Percentiles rank a stretch among this genome's conserved stretches.
phyloP scores from a whole-genome alignment of 2,888 invertebrate species.

The Yponomeuta evonymella region DNA sequence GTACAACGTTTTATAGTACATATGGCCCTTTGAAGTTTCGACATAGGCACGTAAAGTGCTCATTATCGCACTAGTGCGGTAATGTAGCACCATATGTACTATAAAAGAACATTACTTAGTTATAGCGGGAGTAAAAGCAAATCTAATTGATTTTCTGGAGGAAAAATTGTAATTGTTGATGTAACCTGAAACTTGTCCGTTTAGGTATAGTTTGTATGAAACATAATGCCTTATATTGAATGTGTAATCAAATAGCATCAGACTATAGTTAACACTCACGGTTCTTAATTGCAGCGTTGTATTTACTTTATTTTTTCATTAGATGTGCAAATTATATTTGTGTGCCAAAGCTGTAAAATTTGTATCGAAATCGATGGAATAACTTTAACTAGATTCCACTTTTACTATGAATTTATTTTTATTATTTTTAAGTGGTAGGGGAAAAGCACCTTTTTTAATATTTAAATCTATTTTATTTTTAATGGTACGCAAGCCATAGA shows the following conservation, averaged over 20 bases:
- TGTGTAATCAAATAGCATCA: slow-evolving; percentile 7
- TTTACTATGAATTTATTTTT: background rate
- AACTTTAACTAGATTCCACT: background rate
- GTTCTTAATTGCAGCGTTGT: background rate
- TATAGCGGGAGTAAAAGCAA: slow-evolving; percentile 28
- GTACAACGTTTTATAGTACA: too few species aligned
- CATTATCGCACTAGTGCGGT: too few species aligned
- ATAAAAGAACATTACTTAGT: slow-evolving; percentile 22
- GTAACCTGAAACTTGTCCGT: slow-evolving; percentile 8
- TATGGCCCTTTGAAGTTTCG: too few species aligned
- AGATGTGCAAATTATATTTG: background rate
- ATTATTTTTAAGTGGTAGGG: slow-evolving; percentile 6
- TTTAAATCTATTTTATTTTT: slow-evolving; percentile 6
- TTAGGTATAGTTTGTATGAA: slow-evolving; percentile 13
- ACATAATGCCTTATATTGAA: slow-evolving; percentile 13
- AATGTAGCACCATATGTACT: too few species aligned
- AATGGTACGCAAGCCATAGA: background rate
- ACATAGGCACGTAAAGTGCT: too few species aligned
- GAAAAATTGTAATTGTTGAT: slow-evolving; percentile 9
- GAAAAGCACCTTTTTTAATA: slow-evolving; percentile 4
- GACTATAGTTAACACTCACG: slow-evolving; percentile 12
- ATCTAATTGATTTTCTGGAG: slow-evolving; percentile 25
- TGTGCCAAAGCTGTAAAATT: slow-evolving; percentile 7
- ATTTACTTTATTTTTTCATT: background rate
- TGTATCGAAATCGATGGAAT: background rate